Base-by-base conservation (phyloP, 2,113 vertebrate genomes). In the Pterocles gutturalis region DNA sequence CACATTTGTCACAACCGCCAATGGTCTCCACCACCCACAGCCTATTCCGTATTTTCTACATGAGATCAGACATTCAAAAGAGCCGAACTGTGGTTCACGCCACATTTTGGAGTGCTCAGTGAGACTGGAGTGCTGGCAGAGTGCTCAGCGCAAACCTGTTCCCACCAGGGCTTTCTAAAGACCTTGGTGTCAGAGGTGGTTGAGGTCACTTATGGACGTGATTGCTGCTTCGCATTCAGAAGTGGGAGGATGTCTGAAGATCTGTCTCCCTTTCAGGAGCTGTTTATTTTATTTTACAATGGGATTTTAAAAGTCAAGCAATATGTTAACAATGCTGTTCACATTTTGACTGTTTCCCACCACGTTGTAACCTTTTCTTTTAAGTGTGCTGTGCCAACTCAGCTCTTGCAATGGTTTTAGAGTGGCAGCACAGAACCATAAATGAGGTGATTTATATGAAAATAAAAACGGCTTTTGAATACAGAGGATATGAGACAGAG, bases 401-500 rank as follows among this genome's bases (percentile, higher is more conserved):
- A 79, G 31, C 48, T 13, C 38, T 90, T 75, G 76, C 72, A 76
- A 48, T 8, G 13, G 43, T 73, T 95, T 96, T 71, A 78, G 88
- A 78, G 51, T 75, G 72, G 80, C 61, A 93, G 33, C 53, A 48
- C 60, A 89, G 61, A 92, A 64, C 36, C 0, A 1, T 61, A 78
- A 86, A 51, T 51, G 6, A 41, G 53, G 79, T 87, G 64, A 89
- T 90, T 96, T 93, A 61, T 81, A 49, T 65, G 69, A 78, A 92
- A 87, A 89, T 66, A 75, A 79, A 96, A 93, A 87, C n/a, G 33
- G 12, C 77, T 83, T 90, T 93, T 92, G 88, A 89, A 87, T 91
- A 55, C 72, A 89, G 67, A 94, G 90, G 76, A 95, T 96, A 81
- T 91, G 88, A 96, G 67, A 73, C 71, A 95, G 83, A 95, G 64